A percentile compares a stretch with the other conserved stretches of the same genome.
These are phyloP conservation scores for Atrichornis clamosus DNA, from an alignment of 2,113 vertebrate species.

Conservation along the genomic window DNA sequence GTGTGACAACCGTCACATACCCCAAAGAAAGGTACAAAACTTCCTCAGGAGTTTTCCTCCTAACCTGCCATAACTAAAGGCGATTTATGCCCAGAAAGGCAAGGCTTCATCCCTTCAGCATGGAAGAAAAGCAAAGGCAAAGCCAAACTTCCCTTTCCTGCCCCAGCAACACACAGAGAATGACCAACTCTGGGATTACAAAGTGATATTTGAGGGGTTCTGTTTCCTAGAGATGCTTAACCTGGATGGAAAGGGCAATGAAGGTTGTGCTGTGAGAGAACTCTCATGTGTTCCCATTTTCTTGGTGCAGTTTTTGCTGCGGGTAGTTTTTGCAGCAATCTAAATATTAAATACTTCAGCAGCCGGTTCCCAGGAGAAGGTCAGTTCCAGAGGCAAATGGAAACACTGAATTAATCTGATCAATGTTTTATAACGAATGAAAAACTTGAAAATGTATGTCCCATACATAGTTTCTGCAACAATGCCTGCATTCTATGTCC, in stretches of 20 bases:
- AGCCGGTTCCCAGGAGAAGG: slow-evolving; percentile 1
- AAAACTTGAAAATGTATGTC: slow-evolving; percentile 39
- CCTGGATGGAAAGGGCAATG: neutral
- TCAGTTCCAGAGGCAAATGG: slow-evolving; percentile 35
- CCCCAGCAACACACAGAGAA: neutral
- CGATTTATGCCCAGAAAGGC: neutral
- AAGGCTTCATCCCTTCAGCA: neutral
- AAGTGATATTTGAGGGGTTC: neutral
- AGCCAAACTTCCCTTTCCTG: neutral
- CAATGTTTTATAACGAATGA: slow-evolving; percentile 7
- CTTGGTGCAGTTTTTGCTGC: neutral
- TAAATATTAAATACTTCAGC: slow-evolving; percentile 1
- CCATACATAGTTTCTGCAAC: slow-evolving; percentile 5
- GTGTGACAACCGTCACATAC: neutral
- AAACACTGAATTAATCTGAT: slow-evolving; percentile 49
- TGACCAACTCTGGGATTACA: neutral
- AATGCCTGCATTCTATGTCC: neutral
- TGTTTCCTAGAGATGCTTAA: neutral
- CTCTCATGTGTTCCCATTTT: neutral
- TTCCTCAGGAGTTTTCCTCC: neutral
- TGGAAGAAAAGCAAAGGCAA: neutral
- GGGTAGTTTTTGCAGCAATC: neutral
- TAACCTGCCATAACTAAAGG: neutral
- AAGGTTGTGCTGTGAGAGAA: neutral
- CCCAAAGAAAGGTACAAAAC: neutral